phyloP scores from a whole-genome alignment of 2,797 vertebrate genomes.

The Paratrypauchen microcephalus region DNA sequence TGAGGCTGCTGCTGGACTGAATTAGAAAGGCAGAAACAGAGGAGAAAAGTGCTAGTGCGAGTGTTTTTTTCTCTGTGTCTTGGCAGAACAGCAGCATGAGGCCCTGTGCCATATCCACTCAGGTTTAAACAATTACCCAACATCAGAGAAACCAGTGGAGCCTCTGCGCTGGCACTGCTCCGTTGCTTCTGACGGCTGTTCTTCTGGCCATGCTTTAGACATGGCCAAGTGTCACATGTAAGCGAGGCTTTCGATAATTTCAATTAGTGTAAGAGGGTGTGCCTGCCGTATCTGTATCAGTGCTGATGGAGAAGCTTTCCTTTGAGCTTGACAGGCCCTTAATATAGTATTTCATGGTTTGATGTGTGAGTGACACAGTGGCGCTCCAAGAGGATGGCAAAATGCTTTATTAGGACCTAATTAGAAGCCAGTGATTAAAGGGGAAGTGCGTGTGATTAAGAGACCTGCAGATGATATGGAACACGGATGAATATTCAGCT shows the following conservation, averaged over 20 bases:
- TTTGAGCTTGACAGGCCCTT: constrained; percentile 76
- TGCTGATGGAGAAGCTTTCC: constrained; percentile 66
- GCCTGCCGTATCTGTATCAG: constrained; percentile 70
- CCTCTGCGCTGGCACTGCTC: constrained; percentile 63
- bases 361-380: constrained; percentile 80
- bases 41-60: constrained; percentile 63
- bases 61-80: constrained; percentile 49
- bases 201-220: constrained; percentile 61
- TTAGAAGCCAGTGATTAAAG: constrained; percentile 83
- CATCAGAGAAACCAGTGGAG: constrained; percentile 71
- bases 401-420: constrained; percentile 83
- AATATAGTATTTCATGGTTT: constrained; percentile 78
- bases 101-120: constrained; percentile 75
- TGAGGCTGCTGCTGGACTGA: constrained; percentile 70
- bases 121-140: constrained; percentile 82
- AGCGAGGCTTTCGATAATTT: constrained; percentile 75
- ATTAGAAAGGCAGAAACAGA: constrained; percentile 74
- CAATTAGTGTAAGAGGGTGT: constrained; percentile 76
- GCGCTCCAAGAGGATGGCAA: constrained; percentile 73
- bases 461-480: constrained; percentile 76
- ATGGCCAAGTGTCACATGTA: constrained; percentile 70
- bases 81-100: constrained; percentile 62
- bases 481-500: constrained; percentile 80
- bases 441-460: constrained; percentile 83
- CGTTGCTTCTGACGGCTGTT: constrained; percentile 55